phyloP scores from a whole-genome alignment of 2,797 vertebrate genomes.

The Acipenser transmontanus region DNA sequence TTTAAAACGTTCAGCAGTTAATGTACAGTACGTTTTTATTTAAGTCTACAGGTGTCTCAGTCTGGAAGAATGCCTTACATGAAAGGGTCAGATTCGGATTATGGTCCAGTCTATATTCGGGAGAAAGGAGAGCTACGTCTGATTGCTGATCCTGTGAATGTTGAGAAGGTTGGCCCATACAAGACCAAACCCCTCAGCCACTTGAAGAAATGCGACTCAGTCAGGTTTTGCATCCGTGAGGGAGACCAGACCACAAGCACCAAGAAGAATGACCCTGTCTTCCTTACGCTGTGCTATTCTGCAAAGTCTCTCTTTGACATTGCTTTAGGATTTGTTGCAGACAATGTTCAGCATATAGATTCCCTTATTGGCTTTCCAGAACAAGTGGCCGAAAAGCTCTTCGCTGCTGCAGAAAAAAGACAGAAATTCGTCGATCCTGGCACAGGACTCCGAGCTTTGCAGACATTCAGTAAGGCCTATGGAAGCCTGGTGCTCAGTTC shows the following conservation, averaged over 20 bases:
- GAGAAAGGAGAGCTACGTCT: constrained; percentile 75
- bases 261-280: constrained; percentile 77
- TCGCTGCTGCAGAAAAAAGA: constrained; percentile 79
- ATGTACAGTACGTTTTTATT: background rate
- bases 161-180: constrained; percentile 44
- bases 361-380: constrained; percentile 90
- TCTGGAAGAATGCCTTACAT: constrained; percentile 54
- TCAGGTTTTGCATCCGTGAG: constrained; percentile 60
- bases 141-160: constrained; percentile 50
- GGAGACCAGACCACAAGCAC: constrained; percentile 52
- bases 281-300: constrained; percentile 84
- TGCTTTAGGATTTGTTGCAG: constrained; percentile 76
- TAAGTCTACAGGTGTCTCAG: background rate
- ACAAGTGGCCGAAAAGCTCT: constrained; percentile 85
- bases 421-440: constrained; percentile 76
- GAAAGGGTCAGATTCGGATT: constrained; percentile 47
- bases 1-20: background rate
- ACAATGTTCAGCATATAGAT: constrained; percentile 86
- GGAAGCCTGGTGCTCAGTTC: constrained; percentile 79
- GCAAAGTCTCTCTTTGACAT: constrained; percentile 85
- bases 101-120: constrained; percentile 70
- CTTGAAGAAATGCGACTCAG: constrained; percentile 63
- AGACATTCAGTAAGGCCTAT: constrained; percentile 84
- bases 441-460: constrained; percentile 69
- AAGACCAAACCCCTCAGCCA: constrained; percentile 57